Evolutionary conservation across 1,140 invertebrate genomes (phyloP).

Genomic region (Drosophila eugracilis): DNA sequence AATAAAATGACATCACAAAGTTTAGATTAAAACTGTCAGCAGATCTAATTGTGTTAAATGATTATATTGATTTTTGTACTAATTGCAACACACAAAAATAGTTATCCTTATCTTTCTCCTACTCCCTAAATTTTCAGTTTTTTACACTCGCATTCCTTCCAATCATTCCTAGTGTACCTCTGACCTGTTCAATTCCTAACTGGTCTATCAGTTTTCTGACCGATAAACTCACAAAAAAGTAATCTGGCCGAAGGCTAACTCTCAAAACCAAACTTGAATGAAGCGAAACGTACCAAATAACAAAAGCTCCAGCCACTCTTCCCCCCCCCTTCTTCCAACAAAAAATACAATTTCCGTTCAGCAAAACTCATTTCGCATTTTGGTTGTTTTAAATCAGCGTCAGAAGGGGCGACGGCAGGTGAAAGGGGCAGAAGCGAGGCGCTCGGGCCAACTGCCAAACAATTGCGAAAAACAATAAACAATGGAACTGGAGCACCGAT

Average conservation of each 20-base stretch:
- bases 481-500: constrained; percentile 51
- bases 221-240: constrained; percentile 46
- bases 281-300: constrained; percentile 48
- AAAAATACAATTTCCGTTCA: constrained; percentile 80
- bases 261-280: constrained; percentile 53
- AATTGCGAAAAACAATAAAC: constrained; percentile 83
- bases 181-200: neutral
- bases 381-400: constrained; percentile 78
- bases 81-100: constrained; percentile 27
- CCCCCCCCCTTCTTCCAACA: constrained; percentile 54
- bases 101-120: constrained; percentile 16
- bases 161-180: constrained; percentile 1
- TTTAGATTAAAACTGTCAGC: no score
- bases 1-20: no score
- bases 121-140: constrained; percentile 32
- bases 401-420: neutral
- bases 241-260: constrained; percentile 46
- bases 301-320: constrained; percentile 48
- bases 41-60: no score
- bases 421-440: constrained; percentile 17
- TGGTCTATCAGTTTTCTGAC: constrained; percentile 23
- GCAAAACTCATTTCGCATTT: constrained; percentile 80
- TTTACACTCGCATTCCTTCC: constrained; percentile 15
- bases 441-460: constrained; percentile 68
- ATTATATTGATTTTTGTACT: no score